Evolutionary conservation across 92 coral and sea anemone genomes (phyloP), one percentile per base, ranked within the genome.

Genomic region (Paramuricea clavata): DNA sequence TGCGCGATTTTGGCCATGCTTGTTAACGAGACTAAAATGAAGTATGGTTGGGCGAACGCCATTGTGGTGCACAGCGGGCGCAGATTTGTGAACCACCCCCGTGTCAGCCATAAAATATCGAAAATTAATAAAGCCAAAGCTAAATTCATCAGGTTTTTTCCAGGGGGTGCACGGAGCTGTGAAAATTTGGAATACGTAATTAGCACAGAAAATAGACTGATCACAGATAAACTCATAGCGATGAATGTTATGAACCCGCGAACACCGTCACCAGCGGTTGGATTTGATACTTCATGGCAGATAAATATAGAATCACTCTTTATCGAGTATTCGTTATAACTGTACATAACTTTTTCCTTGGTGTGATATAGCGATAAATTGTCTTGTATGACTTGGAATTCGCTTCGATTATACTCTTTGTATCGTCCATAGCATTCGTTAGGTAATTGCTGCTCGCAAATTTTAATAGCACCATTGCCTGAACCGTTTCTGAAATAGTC

Each of bases 1-100:
- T 74, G 81, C 59, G 81, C 81, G 31, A 74, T 74, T 54, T 22
- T 74, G n/a, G 62, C 49, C 81, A 74, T 74, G 60, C 81, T 74
- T 12, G 54, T 41, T 7, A 74, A 62, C 4, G 81, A 74, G 9
- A 74, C 81, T 44, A 74, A 49, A 3, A 74, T 43, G 23, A 49
- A 43, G 54, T 74, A 74, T 6, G 25, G 81, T 11, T 15, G 59
- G 28, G 43, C 35, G 2, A 44, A 23, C 16, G 81, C 54, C 81
- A 44, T 44, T 22, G 23, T 26, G 12, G 43, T 19, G 62, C 81
- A 74, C 32, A 74, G 50, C 33, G 23, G 9, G 21, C 39, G 12
- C 30, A 12, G 33, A 44, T 15, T 30, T 15, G 5, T 12, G 1
- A 30, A 26, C 33, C 21, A 17, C 21, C 36, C 32, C 32, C 81